Percentiles rank a stretch among this genome's conserved stretches.
phyloP scores from a whole-genome alignment of 2,113 vertebrate species.

The Pleuronectes platessa region DNA sequence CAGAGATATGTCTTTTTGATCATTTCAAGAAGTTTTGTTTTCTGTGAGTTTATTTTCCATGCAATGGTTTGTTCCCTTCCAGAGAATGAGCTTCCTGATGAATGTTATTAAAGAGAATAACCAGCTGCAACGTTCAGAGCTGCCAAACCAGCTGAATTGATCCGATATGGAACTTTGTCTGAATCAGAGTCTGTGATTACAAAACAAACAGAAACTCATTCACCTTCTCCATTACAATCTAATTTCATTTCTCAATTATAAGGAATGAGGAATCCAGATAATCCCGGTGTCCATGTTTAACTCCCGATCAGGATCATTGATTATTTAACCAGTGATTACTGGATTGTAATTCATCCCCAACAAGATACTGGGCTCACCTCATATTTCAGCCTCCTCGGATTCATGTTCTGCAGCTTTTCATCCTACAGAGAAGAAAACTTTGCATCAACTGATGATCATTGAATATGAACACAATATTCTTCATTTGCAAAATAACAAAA shows the following conservation, averaged over 20 bases:
- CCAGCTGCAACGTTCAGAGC: too few relatives aligned
- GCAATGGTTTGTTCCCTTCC: not conserved
- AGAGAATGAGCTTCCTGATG: too few relatives aligned
- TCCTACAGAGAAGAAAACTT: constrained; percentile 64
- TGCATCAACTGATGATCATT: not conserved
- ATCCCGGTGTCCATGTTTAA: too few relatives aligned
- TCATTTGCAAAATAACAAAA: not conserved
- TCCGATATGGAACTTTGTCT: too few relatives aligned
- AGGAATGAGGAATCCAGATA: not conserved
- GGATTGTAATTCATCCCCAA: not conserved
- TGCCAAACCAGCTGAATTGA: too few relatives aligned
- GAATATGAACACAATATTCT: not conserved
- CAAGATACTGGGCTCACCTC: constrained; percentile 66
- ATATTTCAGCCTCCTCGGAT: constrained; percentile 74
- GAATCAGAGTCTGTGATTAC: too few relatives aligned
- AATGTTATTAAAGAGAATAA: too few relatives aligned
- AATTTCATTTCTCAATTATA: not conserved
- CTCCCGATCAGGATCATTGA: not conserved
- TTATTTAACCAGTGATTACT: not conserved
- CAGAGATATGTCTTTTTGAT: too few relatives aligned
- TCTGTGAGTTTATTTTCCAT: not conserved
- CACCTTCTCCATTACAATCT: not conserved
- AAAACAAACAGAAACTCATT: not conserved
- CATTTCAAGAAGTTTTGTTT: not conserved
- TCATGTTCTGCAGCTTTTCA: constrained; percentile 53